Percentiles rank a stretch among this genome's conserved stretches.
Conservation (phyloP, 2,113 vertebrate species). For the Merops nubicus region DNA sequence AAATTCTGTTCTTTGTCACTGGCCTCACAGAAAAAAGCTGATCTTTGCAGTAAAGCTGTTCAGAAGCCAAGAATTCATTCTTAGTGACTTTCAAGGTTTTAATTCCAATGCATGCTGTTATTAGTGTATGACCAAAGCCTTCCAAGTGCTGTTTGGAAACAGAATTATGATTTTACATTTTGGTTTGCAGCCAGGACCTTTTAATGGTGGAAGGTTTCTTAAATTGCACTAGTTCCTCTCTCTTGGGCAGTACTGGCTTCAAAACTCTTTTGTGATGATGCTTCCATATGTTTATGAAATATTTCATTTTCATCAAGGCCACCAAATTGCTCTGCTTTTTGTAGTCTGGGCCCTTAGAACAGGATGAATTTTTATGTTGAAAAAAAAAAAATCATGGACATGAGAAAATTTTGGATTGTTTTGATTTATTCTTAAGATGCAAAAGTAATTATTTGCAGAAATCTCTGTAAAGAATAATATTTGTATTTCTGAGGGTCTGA, state of each 20-base stretch:
- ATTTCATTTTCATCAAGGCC: not conserved
- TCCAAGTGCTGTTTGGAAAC: not conserved
- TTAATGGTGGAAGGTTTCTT: not conserved
- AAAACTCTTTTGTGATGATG: not conserved
- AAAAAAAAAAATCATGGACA: not conserved
- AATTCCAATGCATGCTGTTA: not conserved
- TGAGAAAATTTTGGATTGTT: not conserved
- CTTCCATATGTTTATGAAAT: not conserved
- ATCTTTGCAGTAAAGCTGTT: not conserved
- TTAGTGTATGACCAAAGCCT: not conserved
- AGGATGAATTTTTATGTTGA: not conserved
- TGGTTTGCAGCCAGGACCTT: not conserved
- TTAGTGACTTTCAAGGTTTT: not conserved
- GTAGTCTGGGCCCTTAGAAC: not conserved
- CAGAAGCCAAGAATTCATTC: not conserved
- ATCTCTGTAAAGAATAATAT: not conserved
- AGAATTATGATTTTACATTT: not conserved
- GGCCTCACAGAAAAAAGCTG: not conserved
- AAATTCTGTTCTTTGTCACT: not conserved
- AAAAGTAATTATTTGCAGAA: not conserved
- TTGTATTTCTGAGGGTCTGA: not conserved
- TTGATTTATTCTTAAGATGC: not conserved
- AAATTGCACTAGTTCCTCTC: not conserved
- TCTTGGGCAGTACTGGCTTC: not conserved
- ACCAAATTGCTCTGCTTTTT: not conserved